Evolutionary conservation across 2,888 invertebrate genomes (phyloP).

Genomic region (Dolichomitus sp.): DNA sequence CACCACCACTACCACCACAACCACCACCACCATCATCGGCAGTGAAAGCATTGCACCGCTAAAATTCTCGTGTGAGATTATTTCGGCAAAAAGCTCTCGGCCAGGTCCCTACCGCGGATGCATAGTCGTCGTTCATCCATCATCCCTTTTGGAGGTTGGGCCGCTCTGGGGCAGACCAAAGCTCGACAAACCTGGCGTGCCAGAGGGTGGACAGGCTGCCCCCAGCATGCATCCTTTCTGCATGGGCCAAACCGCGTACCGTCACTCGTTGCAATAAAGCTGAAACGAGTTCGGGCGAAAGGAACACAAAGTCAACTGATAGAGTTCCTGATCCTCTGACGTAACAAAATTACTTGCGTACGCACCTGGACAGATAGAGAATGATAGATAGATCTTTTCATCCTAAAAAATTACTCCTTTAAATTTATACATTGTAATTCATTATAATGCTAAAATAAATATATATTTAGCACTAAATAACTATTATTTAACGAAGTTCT

Average conservation of each 20-base stretch:
- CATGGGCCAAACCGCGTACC: conserved; percentile 17
- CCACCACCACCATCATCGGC: conserved; percentile 25
- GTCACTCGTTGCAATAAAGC: conserved; percentile 20
- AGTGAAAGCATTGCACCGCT: conserved; percentile 66
- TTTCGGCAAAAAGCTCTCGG: conserved; percentile 76
- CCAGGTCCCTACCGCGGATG: conserved; percentile 33
- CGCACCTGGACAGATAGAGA: not conserved
- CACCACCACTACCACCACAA: conserved; percentile 6
- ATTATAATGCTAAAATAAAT: not conserved
- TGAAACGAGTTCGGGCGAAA: conserved; percentile 21
- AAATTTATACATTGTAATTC: not conserved
- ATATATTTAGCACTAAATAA: too few species aligned
- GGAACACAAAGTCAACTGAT: conserved; percentile 11
- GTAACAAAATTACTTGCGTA: not conserved
- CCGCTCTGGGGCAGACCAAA: conserved; percentile 30
- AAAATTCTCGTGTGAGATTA: conserved; percentile 80
- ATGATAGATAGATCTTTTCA: not conserved
- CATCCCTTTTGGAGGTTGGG: conserved; percentile 61
- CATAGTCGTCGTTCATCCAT: conserved; percentile 65
- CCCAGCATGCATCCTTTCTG: conserved; percentile 24
- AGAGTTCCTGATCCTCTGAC: not conserved
- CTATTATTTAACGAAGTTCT: too few species aligned
- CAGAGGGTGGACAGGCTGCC: conserved; percentile 42
- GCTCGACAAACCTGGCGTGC: conserved; percentile 48
- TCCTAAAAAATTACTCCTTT: not conserved